Conservation (phyloP, 2,797 vertebrate genomes). For the Cygnus olor region DNA sequence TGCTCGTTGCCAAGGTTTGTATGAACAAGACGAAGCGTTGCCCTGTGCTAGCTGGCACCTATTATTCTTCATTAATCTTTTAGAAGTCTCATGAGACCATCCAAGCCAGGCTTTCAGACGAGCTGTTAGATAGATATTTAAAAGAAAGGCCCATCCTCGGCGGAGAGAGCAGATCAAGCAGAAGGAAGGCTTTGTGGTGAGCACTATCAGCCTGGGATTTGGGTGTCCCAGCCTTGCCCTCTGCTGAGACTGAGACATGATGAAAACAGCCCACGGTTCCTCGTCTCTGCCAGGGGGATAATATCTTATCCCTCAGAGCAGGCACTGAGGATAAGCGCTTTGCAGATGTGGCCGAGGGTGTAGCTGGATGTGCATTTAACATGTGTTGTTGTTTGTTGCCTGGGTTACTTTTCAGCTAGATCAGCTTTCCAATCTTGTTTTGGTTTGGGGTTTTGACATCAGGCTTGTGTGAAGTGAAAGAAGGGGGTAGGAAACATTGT, state of each 20-base stretch:
- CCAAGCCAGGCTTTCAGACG: not conserved
- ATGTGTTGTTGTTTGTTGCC: slow-evolving; percentile 26
- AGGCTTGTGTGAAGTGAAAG: not conserved
- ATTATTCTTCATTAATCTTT: not conserved
- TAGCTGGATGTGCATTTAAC: not conserved
- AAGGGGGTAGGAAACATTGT: not conserved
- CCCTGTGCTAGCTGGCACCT: not conserved
- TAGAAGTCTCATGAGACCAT: not conserved
- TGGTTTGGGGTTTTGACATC: slow-evolving; percentile 5
- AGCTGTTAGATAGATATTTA: not conserved
- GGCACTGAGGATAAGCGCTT: not conserved
- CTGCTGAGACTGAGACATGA: not conserved
- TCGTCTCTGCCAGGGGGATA: not conserved
- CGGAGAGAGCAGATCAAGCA: not conserved
- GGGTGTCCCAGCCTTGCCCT: slow-evolving; percentile 2
- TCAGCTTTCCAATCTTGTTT: not conserved
- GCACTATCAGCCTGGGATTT: not conserved
- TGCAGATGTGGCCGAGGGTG: not conserved
- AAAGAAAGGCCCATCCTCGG: not conserved
- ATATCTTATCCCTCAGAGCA: not conserved
- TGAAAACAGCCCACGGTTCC: not conserved
- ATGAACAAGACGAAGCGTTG: not conserved
- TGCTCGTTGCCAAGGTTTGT: not conserved
- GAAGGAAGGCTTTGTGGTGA: not conserved
- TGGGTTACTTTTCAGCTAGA: slow-evolving; percentile 10